These are phyloP conservation scores for Tinea semifulvella DNA, from an alignment of 2,888 invertebrate genomes.

Conservation along the genomic window DNA sequence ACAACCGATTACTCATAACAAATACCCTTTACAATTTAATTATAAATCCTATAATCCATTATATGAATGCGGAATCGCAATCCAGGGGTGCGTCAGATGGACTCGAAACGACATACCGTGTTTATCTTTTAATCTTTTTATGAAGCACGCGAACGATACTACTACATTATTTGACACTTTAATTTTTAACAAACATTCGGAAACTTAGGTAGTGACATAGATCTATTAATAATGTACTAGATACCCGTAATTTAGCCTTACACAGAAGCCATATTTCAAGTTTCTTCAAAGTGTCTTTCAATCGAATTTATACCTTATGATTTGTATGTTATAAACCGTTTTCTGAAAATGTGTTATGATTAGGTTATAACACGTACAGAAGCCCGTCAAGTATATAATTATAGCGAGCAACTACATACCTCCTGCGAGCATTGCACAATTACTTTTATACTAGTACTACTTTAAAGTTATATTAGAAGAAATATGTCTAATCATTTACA, in stretches of 20 bases:
- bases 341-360: not conserved
- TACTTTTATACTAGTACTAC: too few species aligned
- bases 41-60: not conserved
- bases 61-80: not conserved
- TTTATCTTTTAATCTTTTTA: slow-evolving; percentile 10
- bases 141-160: slow-evolving; percentile 6
- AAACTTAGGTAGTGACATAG: too few species aligned
- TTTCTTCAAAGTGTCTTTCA: not conserved
- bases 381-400: slow-evolving; percentile 5
- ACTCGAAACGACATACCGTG: not conserved
- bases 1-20: not conserved
- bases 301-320: not conserved
- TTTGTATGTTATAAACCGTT: not conserved
- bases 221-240: not conserved
- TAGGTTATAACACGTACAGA: not conserved
- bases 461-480: not conserved
- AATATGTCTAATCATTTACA: not conserved
- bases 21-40: not conserved
- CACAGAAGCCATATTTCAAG: slow-evolving; percentile 1
- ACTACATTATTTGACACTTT: not conserved
- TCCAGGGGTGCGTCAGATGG: not conserved
- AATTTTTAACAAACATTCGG: not conserved
- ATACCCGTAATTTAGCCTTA: not conserved
- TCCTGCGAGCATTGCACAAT: too few species aligned
- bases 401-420: too few species aligned